Evolutionary conservation across 2,888 invertebrate species (phyloP).

Genomic region (Tetragonula carbonaria): DNA sequence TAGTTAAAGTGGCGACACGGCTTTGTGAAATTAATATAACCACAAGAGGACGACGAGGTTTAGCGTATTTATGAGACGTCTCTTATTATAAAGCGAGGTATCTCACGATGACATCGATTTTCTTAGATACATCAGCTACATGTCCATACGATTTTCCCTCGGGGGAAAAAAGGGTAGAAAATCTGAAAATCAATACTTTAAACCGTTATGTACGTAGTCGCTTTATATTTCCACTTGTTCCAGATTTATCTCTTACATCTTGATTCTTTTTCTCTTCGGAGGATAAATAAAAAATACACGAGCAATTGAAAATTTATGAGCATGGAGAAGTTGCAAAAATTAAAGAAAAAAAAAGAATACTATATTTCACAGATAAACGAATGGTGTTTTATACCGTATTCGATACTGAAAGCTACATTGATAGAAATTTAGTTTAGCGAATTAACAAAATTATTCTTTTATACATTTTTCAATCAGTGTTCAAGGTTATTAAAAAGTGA

Average conservation of each 20-base stretch:
- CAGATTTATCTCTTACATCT: background rate
- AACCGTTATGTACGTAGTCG: background rate
- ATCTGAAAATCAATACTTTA: background rate
- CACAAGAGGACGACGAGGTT: no score
- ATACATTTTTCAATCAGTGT: no score
- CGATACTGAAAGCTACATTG: no score
- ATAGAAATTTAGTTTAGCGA: no score
- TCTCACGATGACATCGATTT: background rate
- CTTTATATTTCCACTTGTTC: conserved; percentile 42
- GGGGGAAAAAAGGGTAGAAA: background rate
- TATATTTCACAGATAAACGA: background rate
- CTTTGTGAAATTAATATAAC: background rate
- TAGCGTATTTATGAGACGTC: background rate
- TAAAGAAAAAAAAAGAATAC: background rate
- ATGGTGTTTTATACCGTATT: background rate
- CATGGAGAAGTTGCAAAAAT: background rate
- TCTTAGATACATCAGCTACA: background rate
- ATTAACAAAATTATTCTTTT: no score
- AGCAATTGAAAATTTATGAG: background rate
- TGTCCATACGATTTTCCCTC: no score
- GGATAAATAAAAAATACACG: no score
- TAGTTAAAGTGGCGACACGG: background rate
- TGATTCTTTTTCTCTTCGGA: no score
- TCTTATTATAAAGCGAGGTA: no score
- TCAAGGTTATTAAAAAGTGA: no score